Evolutionary conservation across 2,113 vertebrate species (phyloP), one percentile per base, ranked within the genome.

Genomic region (Larimichthys polyactis): DNA sequence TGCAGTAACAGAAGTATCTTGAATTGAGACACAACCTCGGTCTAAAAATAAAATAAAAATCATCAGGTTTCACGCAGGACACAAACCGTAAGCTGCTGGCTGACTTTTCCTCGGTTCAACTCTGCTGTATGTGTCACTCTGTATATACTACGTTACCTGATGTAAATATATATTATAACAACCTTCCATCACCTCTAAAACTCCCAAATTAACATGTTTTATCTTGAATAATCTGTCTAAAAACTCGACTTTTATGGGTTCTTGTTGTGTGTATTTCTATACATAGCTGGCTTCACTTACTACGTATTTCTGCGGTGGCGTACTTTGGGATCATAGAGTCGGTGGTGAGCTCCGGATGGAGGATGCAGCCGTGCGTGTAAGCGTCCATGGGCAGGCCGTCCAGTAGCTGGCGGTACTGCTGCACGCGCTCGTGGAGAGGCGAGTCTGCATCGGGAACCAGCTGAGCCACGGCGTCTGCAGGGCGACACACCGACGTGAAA

Each of bases 241-340:
- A 43, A 55, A 20, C 9, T 57, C 54, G 14, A 43, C 2, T 55
- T 22, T 19, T 11, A 20, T 36, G 49, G 8, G 54, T 57, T 57
- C 5, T 57, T 57, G 3, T 52, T 27, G 29, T 46, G 12, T 44
- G 44, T 46, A 46, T 46, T 12, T 46, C 4, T 46, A 46, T 46
- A 46, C 44, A 46, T 46, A 12, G 92, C 81, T 54, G 80, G 83
- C 74, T 83, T 94, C 73, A 99, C 98, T 99, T 97, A 99, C 98
- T 97, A 93, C 98, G 98, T 95, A 99, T 99, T 96, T 99, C 98
- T 75, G 97, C 96, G 36, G 98, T 99, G 94, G 98, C 98, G 71
- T 99, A 99, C 97, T 99, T 99, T 96, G 98, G 98, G 95, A 99
- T 99, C 98, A 99, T 99, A 92, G 98, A 99, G 95, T 99, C 98